phyloP scores from a whole-genome alignment of 2,797 vertebrate genomes.

The Gambusia yucatana region DNA sequence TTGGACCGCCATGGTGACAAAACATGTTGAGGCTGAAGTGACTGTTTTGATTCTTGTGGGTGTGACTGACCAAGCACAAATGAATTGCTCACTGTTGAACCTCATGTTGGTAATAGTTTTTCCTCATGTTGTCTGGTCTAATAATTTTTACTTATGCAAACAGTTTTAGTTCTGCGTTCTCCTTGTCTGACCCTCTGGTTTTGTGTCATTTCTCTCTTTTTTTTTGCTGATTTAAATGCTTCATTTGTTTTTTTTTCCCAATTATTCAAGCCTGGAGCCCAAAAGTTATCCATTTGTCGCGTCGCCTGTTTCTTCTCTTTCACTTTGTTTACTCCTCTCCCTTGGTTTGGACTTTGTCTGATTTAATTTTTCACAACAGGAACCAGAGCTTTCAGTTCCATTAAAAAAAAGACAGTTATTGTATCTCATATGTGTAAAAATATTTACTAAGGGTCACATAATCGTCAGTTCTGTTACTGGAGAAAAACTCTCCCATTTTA shows the following conservation, averaged over 20 bases:
- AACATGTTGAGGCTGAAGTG: constrained; percentile 60
- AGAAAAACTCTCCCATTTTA: neutral
- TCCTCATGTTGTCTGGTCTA: neutral
- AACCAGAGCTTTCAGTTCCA: neutral
- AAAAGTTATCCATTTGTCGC: constrained; percentile 28
- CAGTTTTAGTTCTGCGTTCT: constrained; percentile 40
- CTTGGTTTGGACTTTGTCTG: constrained; percentile 25
- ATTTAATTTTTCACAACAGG: neutral
- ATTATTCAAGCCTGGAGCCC: constrained; percentile 44
- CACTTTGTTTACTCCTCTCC: constrained; percentile 25
- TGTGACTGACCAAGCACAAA: constrained; percentile 24
- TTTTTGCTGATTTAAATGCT: constrained; percentile 41
- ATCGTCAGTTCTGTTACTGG: neutral
- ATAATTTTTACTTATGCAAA: constrained; percentile 39
- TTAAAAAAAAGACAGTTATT: neutral
- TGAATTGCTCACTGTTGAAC: constrained; percentile 19
- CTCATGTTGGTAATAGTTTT: constrained; percentile 15
- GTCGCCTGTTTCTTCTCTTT: constrained; percentile 15
- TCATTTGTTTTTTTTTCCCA: constrained; percentile 54
- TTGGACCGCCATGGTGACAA: constrained; percentile 75
- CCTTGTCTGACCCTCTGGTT: neutral
- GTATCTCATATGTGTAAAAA: neutral
- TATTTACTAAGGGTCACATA: neutral
- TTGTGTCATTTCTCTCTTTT: constrained; percentile 11
- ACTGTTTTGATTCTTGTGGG: constrained; percentile 36